These are phyloP conservation scores for Ceratitis capitata DNA, from an alignment of 1,140 invertebrate genomes.

Conservation along the genomic window DNA sequence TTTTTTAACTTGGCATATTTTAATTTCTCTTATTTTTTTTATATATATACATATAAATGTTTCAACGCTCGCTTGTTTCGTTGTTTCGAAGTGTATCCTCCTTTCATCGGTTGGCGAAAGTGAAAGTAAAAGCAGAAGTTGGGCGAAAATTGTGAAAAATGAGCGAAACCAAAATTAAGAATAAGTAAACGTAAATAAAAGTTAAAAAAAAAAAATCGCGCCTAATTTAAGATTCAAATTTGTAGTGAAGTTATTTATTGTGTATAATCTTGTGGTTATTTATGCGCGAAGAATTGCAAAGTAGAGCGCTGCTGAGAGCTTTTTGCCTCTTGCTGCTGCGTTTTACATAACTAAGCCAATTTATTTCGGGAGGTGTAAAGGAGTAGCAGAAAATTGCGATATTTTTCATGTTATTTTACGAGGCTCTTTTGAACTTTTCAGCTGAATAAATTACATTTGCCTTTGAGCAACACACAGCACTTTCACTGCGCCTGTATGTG, in stretches of 20 bases:
- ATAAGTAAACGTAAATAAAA: neutral
- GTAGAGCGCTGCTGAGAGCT: neutral
- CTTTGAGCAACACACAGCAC: neutral
- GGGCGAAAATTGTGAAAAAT: neutral
- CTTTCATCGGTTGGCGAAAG: neutral
- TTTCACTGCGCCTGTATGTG: neutral
- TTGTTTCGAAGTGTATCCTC: neutral
- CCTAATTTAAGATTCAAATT: neutral
- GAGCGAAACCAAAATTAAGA: neutral
- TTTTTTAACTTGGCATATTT: neutral
- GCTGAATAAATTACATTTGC: neutral
- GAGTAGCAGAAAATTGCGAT: neutral
- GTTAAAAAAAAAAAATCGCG: neutral
- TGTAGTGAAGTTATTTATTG: neutral
- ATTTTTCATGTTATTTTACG: neutral
- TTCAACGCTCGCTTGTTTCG: neutral
- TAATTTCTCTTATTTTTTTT: neutral
- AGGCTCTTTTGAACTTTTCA: neutral
- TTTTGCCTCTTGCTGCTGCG: neutral
- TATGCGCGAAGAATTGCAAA: neutral
- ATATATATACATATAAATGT: neutral
- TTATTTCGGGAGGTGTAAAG: neutral
- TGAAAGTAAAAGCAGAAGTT: neutral
- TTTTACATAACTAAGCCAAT: neutral
- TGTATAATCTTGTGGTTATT: neutral